Conservation (phyloP, 2,888 invertebrate species). For the Sylvicola fuscatus region DNA sequence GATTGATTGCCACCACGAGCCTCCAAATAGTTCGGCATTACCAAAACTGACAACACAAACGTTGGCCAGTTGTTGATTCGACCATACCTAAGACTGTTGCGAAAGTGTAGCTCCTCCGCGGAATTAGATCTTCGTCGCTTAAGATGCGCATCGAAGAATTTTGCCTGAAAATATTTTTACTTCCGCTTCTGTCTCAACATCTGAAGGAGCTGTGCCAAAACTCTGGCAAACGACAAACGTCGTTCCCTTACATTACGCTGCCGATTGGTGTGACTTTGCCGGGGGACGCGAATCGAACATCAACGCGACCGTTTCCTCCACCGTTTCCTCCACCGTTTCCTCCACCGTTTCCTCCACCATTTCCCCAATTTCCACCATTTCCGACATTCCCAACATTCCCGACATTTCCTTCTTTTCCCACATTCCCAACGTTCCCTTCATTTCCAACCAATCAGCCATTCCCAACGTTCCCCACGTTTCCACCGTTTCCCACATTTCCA, state of each 20-base stretch:
- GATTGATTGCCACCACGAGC: too few species aligned
- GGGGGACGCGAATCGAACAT: neutral
- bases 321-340: neutral
- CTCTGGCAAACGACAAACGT: constrained; percentile 12
- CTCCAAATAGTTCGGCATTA: too few species aligned
- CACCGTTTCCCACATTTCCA: neutral
- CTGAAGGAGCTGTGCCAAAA: constrained; percentile 20
- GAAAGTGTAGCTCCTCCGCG: too few species aligned
- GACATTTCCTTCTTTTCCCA: neutral
- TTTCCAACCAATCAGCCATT: neutral
- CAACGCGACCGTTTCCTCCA: constrained; percentile 8
- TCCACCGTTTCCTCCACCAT: neutral
- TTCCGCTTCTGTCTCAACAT: constrained; percentile 21
- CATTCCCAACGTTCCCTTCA: neutral
- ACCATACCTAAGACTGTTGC: too few species aligned
- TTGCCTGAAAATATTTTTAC: constrained; percentile 21
- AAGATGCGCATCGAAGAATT: constrained; percentile 19
- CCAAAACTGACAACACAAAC: too few species aligned
- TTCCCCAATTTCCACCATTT: neutral
- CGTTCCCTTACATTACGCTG: constrained; percentile 16
- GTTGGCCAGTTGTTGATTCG: too few species aligned
- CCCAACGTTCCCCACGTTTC: neutral
- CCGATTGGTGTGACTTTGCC: constrained; percentile 12
- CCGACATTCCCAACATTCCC: neutral
- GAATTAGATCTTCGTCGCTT: too few species aligned